Conservation (phyloP, 1,140 invertebrate genomes). For the Scaptodrosophila lebanonensis region DNA sequence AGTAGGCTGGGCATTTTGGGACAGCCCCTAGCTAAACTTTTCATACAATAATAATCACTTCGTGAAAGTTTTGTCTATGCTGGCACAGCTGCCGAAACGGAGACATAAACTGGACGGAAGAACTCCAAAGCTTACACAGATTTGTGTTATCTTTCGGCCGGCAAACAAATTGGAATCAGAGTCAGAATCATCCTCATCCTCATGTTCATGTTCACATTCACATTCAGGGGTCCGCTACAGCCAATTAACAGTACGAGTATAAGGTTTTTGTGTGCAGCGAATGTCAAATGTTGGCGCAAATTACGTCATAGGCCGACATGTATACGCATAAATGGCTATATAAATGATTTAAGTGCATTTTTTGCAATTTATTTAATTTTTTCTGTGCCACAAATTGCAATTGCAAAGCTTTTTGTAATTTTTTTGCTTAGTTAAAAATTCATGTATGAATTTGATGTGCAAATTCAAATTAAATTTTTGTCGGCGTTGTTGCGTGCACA, state of each 20-base stretch:
- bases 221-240: not conserved
- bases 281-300: conserved; percentile 56
- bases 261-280: conserved; percentile 33
- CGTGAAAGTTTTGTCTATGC: conserved; percentile 66
- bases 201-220: not conserved
- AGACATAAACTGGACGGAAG: conserved; percentile 20
- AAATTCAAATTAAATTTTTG: conserved; percentile 72
- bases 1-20: conserved; percentile 19
- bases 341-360: conserved; percentile 49
- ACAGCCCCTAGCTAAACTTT: conserved; percentile 55
- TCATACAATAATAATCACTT: conserved; percentile 72
- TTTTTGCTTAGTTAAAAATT: conserved; percentile 49
- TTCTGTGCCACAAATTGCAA: conserved; percentile 15
- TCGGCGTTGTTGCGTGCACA: conserved; percentile 30
- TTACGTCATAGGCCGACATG: conserved; percentile 42
- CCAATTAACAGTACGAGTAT: conserved; percentile 9
- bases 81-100: conserved; percentile 64
- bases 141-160: conserved; percentile 33
- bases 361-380: conserved; percentile 16
- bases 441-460: conserved; percentile 62
- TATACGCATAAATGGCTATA: conserved; percentile 47
- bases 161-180: conserved; percentile 14
- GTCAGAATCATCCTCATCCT: not conserved
- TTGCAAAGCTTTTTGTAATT: not conserved
- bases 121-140: conserved; percentile 29